Percentiles rank a stretch among this genome's conserved stretches.
phyloP scores from a whole-genome alignment of 2,113 vertebrate genomes.

The Geococcyx californianus region DNA sequence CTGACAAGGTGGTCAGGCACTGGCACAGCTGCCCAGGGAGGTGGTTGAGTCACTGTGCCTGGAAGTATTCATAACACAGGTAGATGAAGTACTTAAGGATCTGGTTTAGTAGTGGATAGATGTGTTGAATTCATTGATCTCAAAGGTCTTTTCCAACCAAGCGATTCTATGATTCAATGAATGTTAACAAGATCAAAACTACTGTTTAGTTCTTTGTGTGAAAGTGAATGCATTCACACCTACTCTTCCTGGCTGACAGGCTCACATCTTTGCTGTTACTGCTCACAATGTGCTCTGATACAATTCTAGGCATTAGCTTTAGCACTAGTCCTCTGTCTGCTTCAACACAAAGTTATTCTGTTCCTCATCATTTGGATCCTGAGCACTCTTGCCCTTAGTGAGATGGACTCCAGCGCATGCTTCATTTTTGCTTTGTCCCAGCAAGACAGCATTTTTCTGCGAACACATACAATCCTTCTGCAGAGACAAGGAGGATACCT shows the following conservation, averaged over 20 bases:
- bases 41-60: too few species aligned
- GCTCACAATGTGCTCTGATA: background rate
- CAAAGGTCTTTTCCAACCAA: too few species aligned
- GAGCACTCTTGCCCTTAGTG: background rate
- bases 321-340: background rate
- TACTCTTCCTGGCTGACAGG: background rate
- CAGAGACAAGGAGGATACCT: background rate
- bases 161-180: too few species aligned
- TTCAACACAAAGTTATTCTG: background rate
- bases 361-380: background rate
- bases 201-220: background rate
- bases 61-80: too few species aligned
- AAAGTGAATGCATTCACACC: background rate
- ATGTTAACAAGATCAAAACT: background rate
- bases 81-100: too few species aligned
- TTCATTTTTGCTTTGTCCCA: background rate
- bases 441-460: background rate
- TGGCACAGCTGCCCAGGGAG: too few species aligned
- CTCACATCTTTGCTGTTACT: background rate
- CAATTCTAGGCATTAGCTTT: background rate
- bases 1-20: too few species aligned
- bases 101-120: too few species aligned
- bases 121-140: too few species aligned
- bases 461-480: background rate
- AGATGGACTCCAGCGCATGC: accelerated